Percentiles rank a stretch among this genome's conserved stretches.
These are phyloP conservation scores for Listrodromus nycthemerus DNA, from an alignment of 2,888 invertebrate genomes.

Conservation along the genomic window DNA sequence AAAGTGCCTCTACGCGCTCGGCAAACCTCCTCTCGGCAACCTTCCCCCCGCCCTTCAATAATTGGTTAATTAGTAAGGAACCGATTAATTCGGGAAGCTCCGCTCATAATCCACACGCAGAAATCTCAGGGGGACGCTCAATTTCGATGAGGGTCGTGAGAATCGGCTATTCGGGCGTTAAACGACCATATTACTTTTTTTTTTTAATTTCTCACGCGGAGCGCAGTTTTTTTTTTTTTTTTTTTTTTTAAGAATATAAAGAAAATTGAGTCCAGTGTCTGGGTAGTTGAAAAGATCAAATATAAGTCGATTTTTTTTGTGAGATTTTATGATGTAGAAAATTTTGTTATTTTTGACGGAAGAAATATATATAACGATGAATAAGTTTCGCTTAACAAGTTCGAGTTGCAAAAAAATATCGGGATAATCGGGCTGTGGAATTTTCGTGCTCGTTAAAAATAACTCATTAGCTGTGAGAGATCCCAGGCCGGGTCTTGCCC, in stretches of 20 bases:
- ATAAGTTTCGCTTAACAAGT: neutral
- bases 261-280: no score
- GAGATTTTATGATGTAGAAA: no score
- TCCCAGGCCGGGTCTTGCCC: neutral
- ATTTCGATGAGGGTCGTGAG: neutral
- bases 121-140: neutral
- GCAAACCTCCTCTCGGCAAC: neutral
- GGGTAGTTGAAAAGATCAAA: no score
- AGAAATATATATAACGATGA: conserved; percentile 15
- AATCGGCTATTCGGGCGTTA: neutral
- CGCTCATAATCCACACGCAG: conserved; percentile 9
- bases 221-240: no score
- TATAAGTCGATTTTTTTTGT: no score
- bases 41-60: conserved; percentile 37
- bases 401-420: conserved; percentile 19
- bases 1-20: conserved; percentile 47
- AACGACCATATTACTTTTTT: no score
- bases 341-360: neutral
- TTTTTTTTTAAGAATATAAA: no score
- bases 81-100: conserved; percentile 23
- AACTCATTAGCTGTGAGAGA: conserved; percentile 52
- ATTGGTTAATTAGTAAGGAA: conserved; percentile 60
- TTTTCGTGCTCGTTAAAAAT: conserved; percentile 55
- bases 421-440: conserved; percentile 40
- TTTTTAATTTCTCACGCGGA: no score